Evolutionary conservation across 2,113 vertebrate genomes (phyloP), one percentile per base, ranked within the genome.

Genomic region (Gobiocypris rarus): DNA sequence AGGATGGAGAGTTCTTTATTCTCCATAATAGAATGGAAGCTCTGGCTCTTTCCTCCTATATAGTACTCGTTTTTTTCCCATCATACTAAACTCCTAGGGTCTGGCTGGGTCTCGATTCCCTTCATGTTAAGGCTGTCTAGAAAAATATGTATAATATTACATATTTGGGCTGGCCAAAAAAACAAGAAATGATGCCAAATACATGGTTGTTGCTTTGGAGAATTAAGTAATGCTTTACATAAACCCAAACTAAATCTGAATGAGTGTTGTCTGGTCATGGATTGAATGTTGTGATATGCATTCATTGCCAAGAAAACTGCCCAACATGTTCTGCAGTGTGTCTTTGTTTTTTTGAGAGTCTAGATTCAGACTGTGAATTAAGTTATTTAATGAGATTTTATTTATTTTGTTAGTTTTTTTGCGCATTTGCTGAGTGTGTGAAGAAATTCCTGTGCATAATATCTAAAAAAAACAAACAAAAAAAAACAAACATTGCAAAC

Each of bases 1-100:
- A 93, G 84, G 87, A 90, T 71, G 87, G 87, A 88, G 82, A 88
- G 85, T 90, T 89, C 34, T 41, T 75, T 75, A 82, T 85, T 81
- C 80, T 58, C 1, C n/a, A 48, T 84, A 89, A 87, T 31, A 86
- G 41, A 88, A 83, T 83, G 54, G 82, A 84, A 56, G 59, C 90
- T 94, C 92, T 92, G 89, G 93, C 81, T 59, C 77, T 91, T 93
- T 93, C 91, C 59, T 81, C 75, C 74, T 9, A 63, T 75, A 81
- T 86, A 73, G 88, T 24, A 43, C 76, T 78, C n/a, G 84, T 79
- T 83, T 87, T 84, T 74, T 38, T 78, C 86, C 45, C 63, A 58
- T 15, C 4, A 34, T 9, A 54, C 9, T 17, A 43, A 26, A 38
- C 34, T 24, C 1, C 2, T 24, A 26, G 38, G 34, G 22, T 59